phyloP scores from a whole-genome alignment of 2,888 invertebrate species.

The Phortica magna region DNA sequence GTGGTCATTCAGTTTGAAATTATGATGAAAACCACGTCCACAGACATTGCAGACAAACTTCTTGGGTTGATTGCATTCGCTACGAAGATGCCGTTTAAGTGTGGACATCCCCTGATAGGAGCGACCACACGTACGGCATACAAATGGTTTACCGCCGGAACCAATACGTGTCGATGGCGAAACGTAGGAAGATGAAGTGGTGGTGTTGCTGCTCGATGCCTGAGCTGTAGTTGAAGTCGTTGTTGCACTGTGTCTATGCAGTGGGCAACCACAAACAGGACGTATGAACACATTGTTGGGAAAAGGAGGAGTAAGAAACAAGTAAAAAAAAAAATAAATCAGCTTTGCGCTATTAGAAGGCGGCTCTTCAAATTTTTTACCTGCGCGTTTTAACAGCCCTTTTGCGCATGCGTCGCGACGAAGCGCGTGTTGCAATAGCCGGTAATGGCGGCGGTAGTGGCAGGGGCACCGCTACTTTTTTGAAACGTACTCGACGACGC shows the following conservation, averaged over 20 bases:
- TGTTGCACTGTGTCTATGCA: neutral
- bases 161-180: neutral
- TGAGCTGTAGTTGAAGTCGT: constrained; percentile 4
- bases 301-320: constrained; percentile 35
- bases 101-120: constrained; percentile 70
- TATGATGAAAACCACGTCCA: constrained; percentile 76
- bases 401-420: constrained; percentile 59
- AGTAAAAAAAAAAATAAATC: constrained; percentile 44
- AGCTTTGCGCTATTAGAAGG: neutral
- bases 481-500: constrained; percentile 25
- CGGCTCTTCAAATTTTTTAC: constrained; percentile 47
- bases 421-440: constrained; percentile 47
- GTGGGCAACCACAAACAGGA: neutral
- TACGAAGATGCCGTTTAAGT: constrained; percentile 80
- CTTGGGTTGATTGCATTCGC: constrained; percentile 76
- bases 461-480: constrained; percentile 4
- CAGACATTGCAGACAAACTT: constrained; percentile 74
- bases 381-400: constrained; percentile 55
- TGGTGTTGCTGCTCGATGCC: constrained; percentile 32
- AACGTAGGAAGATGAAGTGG: neutral
- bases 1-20: constrained; percentile 74
- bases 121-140: constrained; percentile 70
- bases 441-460: constrained; percentile 36
- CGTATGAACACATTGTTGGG: neutral
- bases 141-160: constrained; percentile 54